Evolutionary conservation across 2,797 vertebrate species (phyloP).

Genomic region (Lutra lutra): DNA sequence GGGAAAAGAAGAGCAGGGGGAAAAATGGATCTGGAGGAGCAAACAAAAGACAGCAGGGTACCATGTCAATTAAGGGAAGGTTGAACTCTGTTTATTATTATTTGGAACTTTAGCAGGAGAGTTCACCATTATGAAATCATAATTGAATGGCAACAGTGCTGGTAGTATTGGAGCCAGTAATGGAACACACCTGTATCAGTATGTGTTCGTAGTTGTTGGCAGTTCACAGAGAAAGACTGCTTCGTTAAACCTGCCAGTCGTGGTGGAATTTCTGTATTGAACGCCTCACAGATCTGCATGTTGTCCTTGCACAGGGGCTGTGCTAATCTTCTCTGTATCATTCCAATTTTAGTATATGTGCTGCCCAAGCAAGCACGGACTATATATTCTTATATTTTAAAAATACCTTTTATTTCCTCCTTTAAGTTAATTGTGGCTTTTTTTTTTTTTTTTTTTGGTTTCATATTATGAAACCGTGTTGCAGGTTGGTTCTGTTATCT

Average conservation of each 20-base stretch:
- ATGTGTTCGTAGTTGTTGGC: background rate
- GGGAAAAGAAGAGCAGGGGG: background rate
- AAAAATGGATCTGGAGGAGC: background rate
- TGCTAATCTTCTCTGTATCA: background rate
- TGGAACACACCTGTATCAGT: background rate
- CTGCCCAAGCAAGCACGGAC: background rate
- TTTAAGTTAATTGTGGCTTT: background rate
- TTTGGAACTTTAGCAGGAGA: background rate
- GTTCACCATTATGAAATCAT: background rate
- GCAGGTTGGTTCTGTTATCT: background rate
- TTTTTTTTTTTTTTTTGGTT: background rate
- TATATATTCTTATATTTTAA: background rate
- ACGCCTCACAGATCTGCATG: background rate
- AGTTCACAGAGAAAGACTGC: background rate
- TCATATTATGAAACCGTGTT: conserved; percentile 17
- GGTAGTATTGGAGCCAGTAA: background rate
- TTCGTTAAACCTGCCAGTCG: background rate
- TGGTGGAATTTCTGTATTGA: background rate
- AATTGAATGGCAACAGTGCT: background rate
- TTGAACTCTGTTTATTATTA: background rate
- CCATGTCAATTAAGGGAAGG: background rate
- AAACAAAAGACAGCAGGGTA: background rate
- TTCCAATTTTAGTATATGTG: background rate
- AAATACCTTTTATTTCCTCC: background rate
- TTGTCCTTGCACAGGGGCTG: background rate